Evolutionary conservation across 2,113 vertebrate genomes (phyloP).

Genomic region (Ochotona curzoniae): DNA sequence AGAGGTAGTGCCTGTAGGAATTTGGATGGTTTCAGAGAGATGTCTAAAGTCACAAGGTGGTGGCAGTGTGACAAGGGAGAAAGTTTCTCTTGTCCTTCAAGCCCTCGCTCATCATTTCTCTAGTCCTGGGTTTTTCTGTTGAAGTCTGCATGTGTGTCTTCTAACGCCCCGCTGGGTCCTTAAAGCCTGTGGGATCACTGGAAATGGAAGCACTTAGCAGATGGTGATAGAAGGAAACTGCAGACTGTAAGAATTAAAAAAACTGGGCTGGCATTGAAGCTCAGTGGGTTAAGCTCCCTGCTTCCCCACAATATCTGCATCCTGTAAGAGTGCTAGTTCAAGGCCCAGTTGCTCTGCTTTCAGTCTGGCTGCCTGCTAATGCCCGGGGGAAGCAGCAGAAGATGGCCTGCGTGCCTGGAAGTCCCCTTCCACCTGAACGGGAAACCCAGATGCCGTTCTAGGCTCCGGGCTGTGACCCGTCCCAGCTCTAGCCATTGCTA

Average conservation of each 20-base stretch:
- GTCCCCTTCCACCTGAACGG: no score
- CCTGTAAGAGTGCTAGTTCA: no score
- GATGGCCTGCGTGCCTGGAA: no score
- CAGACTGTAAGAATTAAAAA: constrained; percentile 15
- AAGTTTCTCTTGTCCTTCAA: not conserved
- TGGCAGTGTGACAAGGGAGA: not conserved
- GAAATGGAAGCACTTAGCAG: not conserved
- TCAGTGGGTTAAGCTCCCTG: no score
- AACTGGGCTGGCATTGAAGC: no score
- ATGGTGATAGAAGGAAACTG: not conserved
- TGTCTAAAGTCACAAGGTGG: not conserved
- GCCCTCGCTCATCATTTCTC: not conserved
- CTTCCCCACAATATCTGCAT: no score
- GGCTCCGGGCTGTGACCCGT: no score
- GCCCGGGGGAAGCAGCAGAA: no score
- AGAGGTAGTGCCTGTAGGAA: not conserved
- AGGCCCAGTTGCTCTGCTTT: no score
- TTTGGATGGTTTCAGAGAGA: not conserved
- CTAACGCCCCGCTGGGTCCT: not conserved
- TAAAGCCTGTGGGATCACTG: not conserved
- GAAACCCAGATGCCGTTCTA: no score
- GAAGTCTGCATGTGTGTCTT: not conserved
- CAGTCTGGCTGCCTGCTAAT: no score
- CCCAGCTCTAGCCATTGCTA: no score
- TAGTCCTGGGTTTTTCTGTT: not conserved